phyloP scores from a whole-genome alignment of 1,140 invertebrate genomes.

The Hyles euphorbiae region DNA sequence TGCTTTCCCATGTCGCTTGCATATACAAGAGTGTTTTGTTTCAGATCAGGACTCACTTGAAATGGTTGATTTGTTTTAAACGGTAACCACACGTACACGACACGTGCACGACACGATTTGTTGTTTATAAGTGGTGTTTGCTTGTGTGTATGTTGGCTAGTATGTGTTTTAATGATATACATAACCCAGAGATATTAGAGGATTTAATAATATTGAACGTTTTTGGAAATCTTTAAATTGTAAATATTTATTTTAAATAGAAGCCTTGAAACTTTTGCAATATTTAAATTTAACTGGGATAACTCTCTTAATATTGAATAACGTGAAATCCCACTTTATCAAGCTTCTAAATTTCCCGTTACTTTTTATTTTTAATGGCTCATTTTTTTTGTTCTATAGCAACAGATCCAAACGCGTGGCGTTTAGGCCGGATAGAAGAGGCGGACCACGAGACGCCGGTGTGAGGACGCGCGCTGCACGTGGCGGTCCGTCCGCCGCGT shows the following conservation, averaged over 20 bases:
- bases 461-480: slow-evolving; percentile 74
- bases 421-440: slow-evolving; percentile 87
- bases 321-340: too few relatives aligned
- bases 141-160: slow-evolving; percentile 20
- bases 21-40: background rate
- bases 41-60: too few relatives aligned
- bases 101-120: slow-evolving; percentile 19
- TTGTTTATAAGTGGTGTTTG: slow-evolving; percentile 14
- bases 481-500: slow-evolving; percentile 28
- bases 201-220: background rate
- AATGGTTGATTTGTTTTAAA: background rate
- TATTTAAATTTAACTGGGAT: too few relatives aligned
- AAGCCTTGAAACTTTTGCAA: too few relatives aligned
- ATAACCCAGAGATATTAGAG: background rate
- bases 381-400: slow-evolving; percentile 58
- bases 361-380: too few relatives aligned
- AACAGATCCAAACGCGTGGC: slow-evolving; percentile 86
- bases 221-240: too few relatives aligned
- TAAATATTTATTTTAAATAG: too few relatives aligned
- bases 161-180: too few relatives aligned
- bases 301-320: too few relatives aligned
- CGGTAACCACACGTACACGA: slow-evolving; percentile 11
- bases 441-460: slow-evolving; percentile 88
- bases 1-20: background rate
- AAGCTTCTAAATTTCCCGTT: too few relatives aligned